These are phyloP conservation scores for Glyphotaelius pellucidus DNA, from an alignment of 2,888 invertebrate species.

Conservation along the genomic window DNA sequence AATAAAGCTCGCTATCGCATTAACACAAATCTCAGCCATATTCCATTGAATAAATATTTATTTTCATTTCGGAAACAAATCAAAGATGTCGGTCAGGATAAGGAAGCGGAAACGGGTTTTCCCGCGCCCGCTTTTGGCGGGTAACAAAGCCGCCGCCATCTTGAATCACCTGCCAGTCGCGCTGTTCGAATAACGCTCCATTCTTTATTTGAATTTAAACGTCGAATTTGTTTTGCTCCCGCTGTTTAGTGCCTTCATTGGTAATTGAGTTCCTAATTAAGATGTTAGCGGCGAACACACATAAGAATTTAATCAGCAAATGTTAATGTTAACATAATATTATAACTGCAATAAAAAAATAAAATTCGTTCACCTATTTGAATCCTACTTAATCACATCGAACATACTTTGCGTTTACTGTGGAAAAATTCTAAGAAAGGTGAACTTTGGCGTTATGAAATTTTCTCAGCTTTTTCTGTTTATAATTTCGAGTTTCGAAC, in stretches of 20 bases:
- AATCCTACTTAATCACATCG: no score
- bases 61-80: constrained; percentile 4
- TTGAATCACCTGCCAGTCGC: constrained; percentile 29
- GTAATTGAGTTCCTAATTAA: constrained; percentile 1
- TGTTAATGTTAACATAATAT: background rate
- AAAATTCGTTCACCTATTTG: no score
- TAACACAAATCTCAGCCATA: background rate
- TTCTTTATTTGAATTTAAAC: constrained; percentile 30
- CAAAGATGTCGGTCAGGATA: constrained; percentile 11
- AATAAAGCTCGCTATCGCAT: background rate
- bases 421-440: no score
- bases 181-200: background rate
- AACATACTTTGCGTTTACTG: background rate
- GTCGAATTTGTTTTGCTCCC: constrained; percentile 6
- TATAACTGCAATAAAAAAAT: no score
- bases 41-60: background rate
- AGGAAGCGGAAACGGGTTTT: background rate
- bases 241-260: constrained; percentile 20
- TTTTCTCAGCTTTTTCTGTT: no score
- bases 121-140: constrained; percentile 14
- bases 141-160: constrained; percentile 34
- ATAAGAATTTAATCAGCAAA: background rate
- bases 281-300: background rate
- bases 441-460: no score
- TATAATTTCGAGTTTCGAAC: no score